Percentiles rank a stretch among this genome's conserved stretches.
Conservation (phyloP, 2,888 invertebrate species). For the Parnassius mnemosyne region DNA sequence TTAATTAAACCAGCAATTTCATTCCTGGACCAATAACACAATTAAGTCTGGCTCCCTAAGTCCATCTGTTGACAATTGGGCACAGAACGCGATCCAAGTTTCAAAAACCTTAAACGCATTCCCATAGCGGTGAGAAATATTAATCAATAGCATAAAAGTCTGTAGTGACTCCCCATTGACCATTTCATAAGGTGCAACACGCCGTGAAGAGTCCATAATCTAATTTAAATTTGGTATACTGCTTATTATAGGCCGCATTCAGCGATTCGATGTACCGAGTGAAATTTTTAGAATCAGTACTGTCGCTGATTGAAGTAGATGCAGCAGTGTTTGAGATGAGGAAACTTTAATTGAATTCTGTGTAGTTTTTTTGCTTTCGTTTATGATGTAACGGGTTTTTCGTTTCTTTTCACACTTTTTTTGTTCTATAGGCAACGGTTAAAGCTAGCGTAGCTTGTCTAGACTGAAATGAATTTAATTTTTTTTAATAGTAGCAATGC, state of each 20-base stretch:
- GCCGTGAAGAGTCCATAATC: constrained; percentile 71
- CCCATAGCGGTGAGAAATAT: constrained; percentile 67
- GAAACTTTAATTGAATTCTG: constrained; percentile 72
- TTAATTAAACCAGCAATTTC: constrained; percentile 6
- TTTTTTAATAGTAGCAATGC: no score
- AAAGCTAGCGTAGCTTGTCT: constrained; percentile 29
- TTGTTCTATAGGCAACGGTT: constrained; percentile 33
- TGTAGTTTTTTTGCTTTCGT: constrained; percentile 53
- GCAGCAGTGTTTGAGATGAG: constrained; percentile 62
- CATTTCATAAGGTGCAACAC: constrained; percentile 67
- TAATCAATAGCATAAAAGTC: constrained; percentile 66
- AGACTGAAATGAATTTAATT: no score
- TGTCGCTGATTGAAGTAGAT: constrained; percentile 59
- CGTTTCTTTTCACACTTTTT: constrained; percentile 43
- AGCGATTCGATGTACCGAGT: constrained; percentile 63
- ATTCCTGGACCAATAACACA: not conserved
- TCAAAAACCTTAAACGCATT: constrained; percentile 43
- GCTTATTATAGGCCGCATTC: constrained; percentile 63
- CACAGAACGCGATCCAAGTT: constrained; percentile 39
- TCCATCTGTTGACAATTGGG: constrained; percentile 28
- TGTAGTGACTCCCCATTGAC: constrained; percentile 70
- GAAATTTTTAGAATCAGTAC: constrained; percentile 62
- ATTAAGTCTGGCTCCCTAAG: constrained; percentile 26
- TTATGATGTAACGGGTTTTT: constrained; percentile 37
- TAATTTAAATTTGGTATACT: constrained; percentile 72